phyloP scores from a whole-genome alignment of 2,888 invertebrate genomes.

The Imbricaverruca yamaguchii region DNA sequence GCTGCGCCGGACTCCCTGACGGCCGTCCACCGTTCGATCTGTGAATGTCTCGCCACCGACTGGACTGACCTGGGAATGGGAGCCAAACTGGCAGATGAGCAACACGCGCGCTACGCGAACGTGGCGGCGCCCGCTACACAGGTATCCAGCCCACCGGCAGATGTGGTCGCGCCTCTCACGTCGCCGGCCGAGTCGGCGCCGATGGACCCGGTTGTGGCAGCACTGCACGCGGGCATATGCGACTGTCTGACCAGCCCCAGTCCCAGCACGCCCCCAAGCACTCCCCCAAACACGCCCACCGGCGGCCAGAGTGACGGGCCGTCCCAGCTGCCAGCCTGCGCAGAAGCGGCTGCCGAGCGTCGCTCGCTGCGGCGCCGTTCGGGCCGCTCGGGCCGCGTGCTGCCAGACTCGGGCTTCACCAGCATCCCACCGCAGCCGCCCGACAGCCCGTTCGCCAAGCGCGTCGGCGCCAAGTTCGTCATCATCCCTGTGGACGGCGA shows the following conservation, averaged over 20 bases:
- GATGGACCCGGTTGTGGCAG: neutral
- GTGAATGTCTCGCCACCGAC: neutral
- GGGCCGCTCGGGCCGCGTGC: conserved; percentile 22
- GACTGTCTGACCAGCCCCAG: neutral
- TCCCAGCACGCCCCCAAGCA: neutral
- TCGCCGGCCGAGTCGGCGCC: too few relatives aligned
- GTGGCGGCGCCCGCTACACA: neutral
- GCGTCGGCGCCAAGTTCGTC: conserved; percentile 28
- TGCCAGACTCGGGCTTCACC: conserved; percentile 30
- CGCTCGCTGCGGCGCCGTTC: neutral
- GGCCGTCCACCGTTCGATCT: neutral
- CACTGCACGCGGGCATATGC: neutral
- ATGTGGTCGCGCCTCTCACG: neutral
- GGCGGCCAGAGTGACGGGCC: neutral
- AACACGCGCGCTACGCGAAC: neutral
- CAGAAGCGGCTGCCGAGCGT: too few relatives aligned
- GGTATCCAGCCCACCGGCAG: neutral
- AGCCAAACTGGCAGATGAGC: neutral
- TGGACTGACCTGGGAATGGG: neutral
- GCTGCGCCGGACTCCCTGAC: neutral
- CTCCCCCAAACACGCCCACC: neutral
- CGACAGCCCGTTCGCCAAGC: conserved; percentile 29
- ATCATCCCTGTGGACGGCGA: conserved; percentile 31
- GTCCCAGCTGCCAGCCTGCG: too few relatives aligned
- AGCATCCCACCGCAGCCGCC: conserved; percentile 31